phyloP scores from a whole-genome alignment of 2,888 invertebrate genomes.

The Brachyptera putata region DNA sequence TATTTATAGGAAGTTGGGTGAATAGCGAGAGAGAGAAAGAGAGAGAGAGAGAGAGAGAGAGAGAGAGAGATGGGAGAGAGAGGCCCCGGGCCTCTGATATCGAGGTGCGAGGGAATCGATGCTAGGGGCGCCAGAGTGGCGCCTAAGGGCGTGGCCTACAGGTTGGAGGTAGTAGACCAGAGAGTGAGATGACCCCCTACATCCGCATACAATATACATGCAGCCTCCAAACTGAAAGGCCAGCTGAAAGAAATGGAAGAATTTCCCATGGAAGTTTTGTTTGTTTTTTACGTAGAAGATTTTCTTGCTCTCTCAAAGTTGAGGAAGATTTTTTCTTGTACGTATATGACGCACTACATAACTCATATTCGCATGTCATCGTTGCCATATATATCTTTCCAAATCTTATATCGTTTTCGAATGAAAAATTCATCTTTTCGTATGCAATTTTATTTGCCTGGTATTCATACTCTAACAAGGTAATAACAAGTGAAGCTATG shows the following conservation, averaged over 20 bases:
- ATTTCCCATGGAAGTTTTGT: conserved; percentile 2
- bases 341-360: conserved; percentile 1
- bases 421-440: conserved; percentile 2
- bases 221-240: conserved; percentile 3
- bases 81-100: conserved; percentile 10
- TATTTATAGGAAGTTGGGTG: not conserved
- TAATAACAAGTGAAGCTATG: conserved; percentile 13
- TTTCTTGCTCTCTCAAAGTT: conserved; percentile 10
- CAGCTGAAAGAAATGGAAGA: conserved; percentile 15
- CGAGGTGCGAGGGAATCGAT: conserved; percentile 30
- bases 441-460: conserved; percentile 7
- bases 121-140: conserved; percentile 28
- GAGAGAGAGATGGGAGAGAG: not conserved
- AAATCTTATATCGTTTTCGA: conserved; percentile 5
- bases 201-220: conserved; percentile 18
- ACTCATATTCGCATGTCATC: conserved; percentile 17
- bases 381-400: conserved; percentile 6
- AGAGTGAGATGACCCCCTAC: conserved; percentile 18
- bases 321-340: conserved; percentile 1
- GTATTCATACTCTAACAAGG: conserved; percentile 11
- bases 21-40: not conserved
- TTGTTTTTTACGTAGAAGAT: conserved; percentile 13
- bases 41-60: no score
- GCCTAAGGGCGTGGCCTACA: conserved; percentile 23
- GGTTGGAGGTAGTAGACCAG: conserved; percentile 20